Percentiles rank a stretch among this genome's conserved stretches.
These are phyloP conservation scores for Diaprepes abbreviatus DNA, from an alignment of 2,888 invertebrate genomes.

Conservation along the genomic window DNA sequence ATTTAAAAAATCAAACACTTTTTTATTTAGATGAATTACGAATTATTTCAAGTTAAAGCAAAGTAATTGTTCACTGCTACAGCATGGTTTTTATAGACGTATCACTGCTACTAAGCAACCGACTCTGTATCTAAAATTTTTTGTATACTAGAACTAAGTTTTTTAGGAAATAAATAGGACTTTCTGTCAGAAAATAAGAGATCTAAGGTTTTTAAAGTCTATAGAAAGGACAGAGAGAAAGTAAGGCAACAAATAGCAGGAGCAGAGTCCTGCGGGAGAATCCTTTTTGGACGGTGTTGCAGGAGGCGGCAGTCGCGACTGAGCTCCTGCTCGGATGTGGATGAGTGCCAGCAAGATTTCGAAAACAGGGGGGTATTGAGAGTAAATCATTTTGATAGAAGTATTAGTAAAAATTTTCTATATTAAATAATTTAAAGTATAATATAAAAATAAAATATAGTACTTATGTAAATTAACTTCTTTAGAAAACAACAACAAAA, in stretches of 20 bases:
- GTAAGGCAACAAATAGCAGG: conserved; percentile 31
- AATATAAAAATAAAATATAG: no score
- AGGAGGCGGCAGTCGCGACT: conserved; percentile 45
- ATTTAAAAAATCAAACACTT: no score
- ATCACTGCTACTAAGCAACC: conserved; percentile 45
- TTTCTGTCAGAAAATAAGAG: neutral
- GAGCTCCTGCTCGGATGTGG: conserved; percentile 46
- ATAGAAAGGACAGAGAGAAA: conserved; percentile 7
- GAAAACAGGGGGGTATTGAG: conserved; percentile 1
- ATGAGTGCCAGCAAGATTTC: conserved; percentile 39
- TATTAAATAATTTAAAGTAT: no score
- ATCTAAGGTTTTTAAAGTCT: neutral
- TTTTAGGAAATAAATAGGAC: conserved; percentile 3
- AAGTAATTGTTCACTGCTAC: conserved; percentile 15
- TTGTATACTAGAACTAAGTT: neutral
- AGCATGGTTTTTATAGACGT: neutral
- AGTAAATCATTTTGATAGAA: neutral
- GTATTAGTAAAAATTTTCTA: no score
- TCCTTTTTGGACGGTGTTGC: conserved; percentile 44
- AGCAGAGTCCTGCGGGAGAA: conserved; percentile 32
- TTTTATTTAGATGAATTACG: no score
- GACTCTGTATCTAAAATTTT: neutral
- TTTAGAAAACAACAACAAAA: no score
- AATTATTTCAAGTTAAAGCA: neutral
- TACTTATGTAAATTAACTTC: no score